Evolutionary conservation across 1,140 invertebrate species (phyloP).

Genomic region (Tenebrio molitor): DNA sequence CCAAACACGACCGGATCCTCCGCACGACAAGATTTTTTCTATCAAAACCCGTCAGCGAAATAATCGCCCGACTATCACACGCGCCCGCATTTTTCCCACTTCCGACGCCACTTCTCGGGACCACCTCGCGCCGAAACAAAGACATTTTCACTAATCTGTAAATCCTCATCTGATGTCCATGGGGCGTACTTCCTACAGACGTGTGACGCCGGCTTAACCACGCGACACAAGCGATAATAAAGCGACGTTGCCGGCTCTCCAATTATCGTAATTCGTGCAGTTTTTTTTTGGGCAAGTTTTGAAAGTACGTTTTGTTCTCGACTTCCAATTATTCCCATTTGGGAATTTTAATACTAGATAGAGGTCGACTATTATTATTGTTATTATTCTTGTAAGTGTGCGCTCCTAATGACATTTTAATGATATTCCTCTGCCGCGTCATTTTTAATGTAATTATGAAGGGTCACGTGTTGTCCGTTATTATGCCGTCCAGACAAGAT

Average conservation of each 20-base stretch:
- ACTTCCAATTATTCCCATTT: background rate
- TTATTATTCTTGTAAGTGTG: slow-evolving; percentile 16
- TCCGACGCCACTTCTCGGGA: no score
- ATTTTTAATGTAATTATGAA: slow-evolving; percentile 1
- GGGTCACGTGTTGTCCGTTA: background rate
- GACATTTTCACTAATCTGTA: background rate
- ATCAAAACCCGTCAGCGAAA: no score
- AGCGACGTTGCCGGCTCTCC: no score
- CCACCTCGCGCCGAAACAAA: no score
- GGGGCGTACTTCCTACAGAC: background rate
- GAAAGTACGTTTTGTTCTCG: background rate
- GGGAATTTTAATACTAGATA: slow-evolving; percentile 9
- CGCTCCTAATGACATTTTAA: slow-evolving; percentile 5
- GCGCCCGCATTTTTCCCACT: no score
- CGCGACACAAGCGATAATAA: background rate
- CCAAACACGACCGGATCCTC: no score
- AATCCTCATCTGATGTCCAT: background rate
- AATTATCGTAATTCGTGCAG: no score
- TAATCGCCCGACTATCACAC: no score
- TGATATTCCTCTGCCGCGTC: background rate
- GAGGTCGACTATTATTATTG: slow-evolving; percentile 14
- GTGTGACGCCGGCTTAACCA: background rate
- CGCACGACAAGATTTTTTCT: no score
- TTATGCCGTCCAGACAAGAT: background rate
- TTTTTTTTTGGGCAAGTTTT: no score